These are phyloP conservation scores for Pimephales promelas DNA, from an alignment of 2,113 vertebrate genomes.

Conservation along the genomic window DNA sequence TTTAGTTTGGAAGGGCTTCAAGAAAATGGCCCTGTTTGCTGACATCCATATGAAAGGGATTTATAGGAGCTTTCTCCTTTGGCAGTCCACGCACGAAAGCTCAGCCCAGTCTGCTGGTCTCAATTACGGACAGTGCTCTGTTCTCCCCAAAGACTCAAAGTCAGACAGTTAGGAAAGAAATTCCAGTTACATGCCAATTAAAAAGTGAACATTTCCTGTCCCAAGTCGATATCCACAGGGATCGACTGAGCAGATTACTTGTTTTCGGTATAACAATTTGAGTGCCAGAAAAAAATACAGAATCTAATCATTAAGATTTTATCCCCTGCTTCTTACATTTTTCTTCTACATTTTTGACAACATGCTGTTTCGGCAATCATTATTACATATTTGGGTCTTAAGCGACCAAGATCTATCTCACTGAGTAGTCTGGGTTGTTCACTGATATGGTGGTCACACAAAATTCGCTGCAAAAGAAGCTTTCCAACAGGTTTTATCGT, in stretches of 20 bases:
- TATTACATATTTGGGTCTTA: too few species aligned
- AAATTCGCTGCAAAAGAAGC: too few species aligned
- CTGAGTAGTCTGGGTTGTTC: too few species aligned
- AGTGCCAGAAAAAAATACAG: background rate
- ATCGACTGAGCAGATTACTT: too few species aligned
- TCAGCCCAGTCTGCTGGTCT: constrained; percentile 35
- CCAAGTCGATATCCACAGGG: background rate
- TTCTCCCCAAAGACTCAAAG: constrained; percentile 14
- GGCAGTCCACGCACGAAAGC: constrained; percentile 39
- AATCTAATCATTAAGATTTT: background rate
- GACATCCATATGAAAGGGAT: constrained; percentile 38
- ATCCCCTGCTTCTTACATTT: too few species aligned
- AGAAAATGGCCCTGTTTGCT: background rate
- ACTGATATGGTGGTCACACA: too few species aligned
- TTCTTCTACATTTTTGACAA: too few species aligned
- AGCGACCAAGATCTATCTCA: too few species aligned
- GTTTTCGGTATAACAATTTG: background rate
- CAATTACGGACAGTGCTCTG: constrained; percentile 10
- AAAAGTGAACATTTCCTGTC: background rate
- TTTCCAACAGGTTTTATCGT: too few species aligned
- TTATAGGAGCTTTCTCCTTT: constrained; percentile 38
- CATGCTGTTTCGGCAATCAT: too few species aligned
- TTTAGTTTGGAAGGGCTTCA: constrained; percentile 34
- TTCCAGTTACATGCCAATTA: background rate
- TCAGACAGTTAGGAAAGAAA: constrained; percentile 2